Evolutionary conservation across 2,113 vertebrate genomes (phyloP).

Genomic region (Hiodon alosoides): DNA sequence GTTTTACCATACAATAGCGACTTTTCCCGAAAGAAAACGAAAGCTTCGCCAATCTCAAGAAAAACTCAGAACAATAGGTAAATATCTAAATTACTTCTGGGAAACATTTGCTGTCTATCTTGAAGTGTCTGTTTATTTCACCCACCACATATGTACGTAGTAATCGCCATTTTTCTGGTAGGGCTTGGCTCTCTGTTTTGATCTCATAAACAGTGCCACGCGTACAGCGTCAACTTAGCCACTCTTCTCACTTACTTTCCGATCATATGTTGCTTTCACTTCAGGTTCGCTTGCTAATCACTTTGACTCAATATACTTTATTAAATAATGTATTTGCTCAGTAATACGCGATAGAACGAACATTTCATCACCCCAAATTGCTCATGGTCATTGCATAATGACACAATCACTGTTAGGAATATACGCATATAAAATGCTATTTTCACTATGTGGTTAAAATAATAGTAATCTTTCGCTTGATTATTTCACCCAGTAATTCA

Average conservation of each 20-base stretch:
- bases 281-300: slow-evolving; percentile 21
- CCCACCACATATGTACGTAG: slow-evolving; percentile 23
- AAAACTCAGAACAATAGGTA: slow-evolving; percentile 94
- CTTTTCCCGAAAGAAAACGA: slow-evolving; percentile 91
- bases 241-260: slow-evolving; percentile 29
- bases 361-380: too few relatives aligned
- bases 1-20: slow-evolving; percentile 89
- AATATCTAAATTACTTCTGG: slow-evolving; percentile 35
- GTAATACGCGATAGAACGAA: too few relatives aligned
- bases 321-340: too few relatives aligned
- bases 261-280: not conserved
- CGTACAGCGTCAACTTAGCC: slow-evolving; percentile 74
- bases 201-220: slow-evolving; percentile 89
- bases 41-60: slow-evolving; percentile 80
- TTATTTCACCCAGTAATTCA: too few relatives aligned
- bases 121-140: not conserved
- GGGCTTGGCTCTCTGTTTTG: slow-evolving; percentile 76
- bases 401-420: too few relatives aligned
- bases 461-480: too few relatives aligned
- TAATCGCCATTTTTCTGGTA: slow-evolving; percentile 66
- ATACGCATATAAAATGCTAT: too few relatives aligned
- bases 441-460: too few relatives aligned
- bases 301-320: slow-evolving; percentile 24
- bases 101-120: not conserved
- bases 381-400: too few relatives aligned